Percentiles rank a stretch among this genome's conserved stretches.
Evolutionary conservation across 2,113 vertebrate genomes (phyloP).

Genomic region (Hoplias malabaricus): DNA sequence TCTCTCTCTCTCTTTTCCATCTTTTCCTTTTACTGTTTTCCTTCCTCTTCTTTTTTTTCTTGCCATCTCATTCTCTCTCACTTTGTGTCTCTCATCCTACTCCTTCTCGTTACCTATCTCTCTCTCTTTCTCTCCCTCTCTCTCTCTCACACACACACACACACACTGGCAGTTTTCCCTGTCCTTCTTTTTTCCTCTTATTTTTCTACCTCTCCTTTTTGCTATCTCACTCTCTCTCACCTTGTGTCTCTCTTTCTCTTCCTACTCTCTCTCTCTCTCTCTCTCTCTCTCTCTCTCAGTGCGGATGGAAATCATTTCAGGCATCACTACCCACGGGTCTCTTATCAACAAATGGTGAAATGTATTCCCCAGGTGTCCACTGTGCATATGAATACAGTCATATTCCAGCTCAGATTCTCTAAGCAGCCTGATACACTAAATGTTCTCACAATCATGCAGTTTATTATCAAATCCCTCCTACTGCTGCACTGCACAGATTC

Average conservation of each 20-base stretch:
- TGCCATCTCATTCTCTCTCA: neutral
- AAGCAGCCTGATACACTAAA: conserved; percentile 26
- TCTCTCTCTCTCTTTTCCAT: neutral
- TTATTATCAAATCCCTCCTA: conserved; percentile 50
- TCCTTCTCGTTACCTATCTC: no score
- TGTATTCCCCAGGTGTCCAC: conserved; percentile 66
- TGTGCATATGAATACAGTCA: conserved; percentile 66
- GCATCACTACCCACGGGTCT: conserved; percentile 69
- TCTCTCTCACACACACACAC: no score
- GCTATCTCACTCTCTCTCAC: neutral
- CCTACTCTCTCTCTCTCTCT: conserved; percentile 50
- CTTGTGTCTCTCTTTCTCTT: conserved; percentile 31
- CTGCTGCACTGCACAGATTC: neutral
- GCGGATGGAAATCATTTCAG: conserved; percentile 72
- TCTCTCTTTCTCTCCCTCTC: neutral
- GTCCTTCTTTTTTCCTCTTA: conserved; percentile 18
- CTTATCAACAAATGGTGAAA: conserved; percentile 73
- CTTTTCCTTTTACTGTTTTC: neutral
- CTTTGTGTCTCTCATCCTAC: conserved; percentile 28
- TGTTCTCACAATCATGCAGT: conserved; percentile 17
- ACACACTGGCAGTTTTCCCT: no score
- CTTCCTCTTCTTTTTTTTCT: neutral
- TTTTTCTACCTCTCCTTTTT: neutral
- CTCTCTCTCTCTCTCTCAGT: conserved; percentile 40
- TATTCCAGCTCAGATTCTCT: conserved; percentile 64